A percentile compares a stretch with the other conserved stretches of the same genome.
Conservation (phyloP, 2,888 invertebrate species). For the Eristalinus sepulchralis region DNA sequence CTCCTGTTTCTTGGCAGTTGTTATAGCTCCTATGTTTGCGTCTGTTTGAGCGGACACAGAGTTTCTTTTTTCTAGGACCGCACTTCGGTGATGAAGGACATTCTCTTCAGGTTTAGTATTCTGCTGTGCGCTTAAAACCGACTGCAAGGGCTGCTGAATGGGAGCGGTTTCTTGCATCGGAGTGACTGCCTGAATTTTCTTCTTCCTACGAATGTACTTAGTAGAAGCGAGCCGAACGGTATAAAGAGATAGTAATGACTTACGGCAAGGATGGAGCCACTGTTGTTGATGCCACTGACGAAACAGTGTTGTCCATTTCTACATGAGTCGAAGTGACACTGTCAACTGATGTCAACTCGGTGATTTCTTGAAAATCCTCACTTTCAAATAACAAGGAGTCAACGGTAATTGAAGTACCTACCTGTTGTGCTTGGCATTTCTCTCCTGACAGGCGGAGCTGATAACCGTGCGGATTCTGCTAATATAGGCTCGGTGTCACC, state of each 20-base stretch:
- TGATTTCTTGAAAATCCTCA: constrained; percentile 83
- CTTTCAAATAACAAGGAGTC: constrained; percentile 45
- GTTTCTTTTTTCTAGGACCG: constrained; percentile 77
- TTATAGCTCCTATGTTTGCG: constrained; percentile 76
- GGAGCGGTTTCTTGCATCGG: constrained; percentile 57
- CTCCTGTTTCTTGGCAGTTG: constrained; percentile 75
- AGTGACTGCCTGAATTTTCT: constrained; percentile 61
- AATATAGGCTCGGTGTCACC: constrained; percentile 79
- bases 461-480: constrained; percentile 77
- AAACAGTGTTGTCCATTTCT: constrained; percentile 81
- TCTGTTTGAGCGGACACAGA: constrained; percentile 80
- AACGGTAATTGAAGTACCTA: constrained; percentile 64
- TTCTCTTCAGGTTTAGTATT: constrained; percentile 58
- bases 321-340: constrained; percentile 86
- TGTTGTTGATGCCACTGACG: constrained; percentile 78
- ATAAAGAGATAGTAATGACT: constrained; percentile 63
- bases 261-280: constrained; percentile 77
- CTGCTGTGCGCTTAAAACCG: constrained; percentile 46
- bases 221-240: background rate
- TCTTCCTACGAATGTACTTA: constrained; percentile 68
- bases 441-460: constrained; percentile 79
- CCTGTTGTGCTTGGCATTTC: constrained; percentile 81
- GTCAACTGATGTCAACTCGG: constrained; percentile 88
- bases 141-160: constrained; percentile 49
- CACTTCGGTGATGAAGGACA: constrained; percentile 58